phyloP scores from a whole-genome alignment of 2,888 invertebrate species.

The Chouioia cunea region DNA sequence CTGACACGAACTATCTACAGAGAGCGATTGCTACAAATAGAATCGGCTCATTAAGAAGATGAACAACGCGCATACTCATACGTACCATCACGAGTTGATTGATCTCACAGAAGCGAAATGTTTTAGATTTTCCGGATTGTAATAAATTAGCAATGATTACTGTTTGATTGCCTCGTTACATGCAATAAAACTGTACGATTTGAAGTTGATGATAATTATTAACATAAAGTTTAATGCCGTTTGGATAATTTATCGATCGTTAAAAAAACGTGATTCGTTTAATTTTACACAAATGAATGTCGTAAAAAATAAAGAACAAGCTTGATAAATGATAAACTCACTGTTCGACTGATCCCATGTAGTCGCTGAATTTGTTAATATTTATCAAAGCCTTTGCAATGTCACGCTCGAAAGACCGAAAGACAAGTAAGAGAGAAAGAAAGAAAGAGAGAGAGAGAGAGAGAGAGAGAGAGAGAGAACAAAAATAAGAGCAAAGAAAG shows the following conservation, averaged over 20 bases:
- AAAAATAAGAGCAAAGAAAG: too few species aligned
- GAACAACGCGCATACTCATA: too few species aligned
- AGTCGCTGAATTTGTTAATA: too few species aligned
- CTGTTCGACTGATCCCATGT: too few species aligned
- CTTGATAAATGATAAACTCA: too few species aligned
- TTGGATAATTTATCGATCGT: constrained; percentile 19
- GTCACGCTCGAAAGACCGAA: too few species aligned
- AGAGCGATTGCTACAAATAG: too few species aligned
- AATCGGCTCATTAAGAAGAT: too few species aligned
- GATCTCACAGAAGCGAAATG: too few species aligned
- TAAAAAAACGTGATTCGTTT: constrained; percentile 23
- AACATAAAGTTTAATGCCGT: constrained; percentile 17
- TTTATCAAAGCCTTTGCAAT: too few species aligned
- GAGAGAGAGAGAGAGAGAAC: constrained; percentile 8
- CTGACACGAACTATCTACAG: too few species aligned
- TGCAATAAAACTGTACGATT: constrained; percentile 24
- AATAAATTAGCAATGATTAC: constrained; percentile 33
- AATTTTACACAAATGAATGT: constrained; percentile 15
- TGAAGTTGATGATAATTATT: constrained; percentile 31
- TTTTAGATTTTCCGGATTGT: not conserved
- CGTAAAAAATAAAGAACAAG: not conserved
- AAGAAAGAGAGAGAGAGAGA: not conserved
- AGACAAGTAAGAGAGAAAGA: not conserved
- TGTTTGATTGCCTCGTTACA: constrained; percentile 18
- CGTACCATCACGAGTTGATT: too few species aligned